Percentiles rank a stretch among this genome's conserved stretches.
These are phyloP conservation scores for Alca torda DNA, from an alignment of 2,797 vertebrate species.

Conservation along the genomic window DNA sequence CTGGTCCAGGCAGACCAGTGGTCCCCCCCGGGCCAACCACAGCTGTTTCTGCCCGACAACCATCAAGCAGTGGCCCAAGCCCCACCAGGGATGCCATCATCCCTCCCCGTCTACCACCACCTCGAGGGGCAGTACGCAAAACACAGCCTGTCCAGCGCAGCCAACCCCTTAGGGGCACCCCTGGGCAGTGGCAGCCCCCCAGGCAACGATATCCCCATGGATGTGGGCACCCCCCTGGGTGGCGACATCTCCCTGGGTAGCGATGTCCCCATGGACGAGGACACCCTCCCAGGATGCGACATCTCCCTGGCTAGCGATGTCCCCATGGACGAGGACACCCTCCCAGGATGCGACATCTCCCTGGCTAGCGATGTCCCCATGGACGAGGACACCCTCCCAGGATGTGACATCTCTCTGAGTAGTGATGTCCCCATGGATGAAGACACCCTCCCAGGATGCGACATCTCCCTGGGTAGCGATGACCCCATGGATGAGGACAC, in stretches of 20 bases:
- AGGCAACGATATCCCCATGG: background rate
- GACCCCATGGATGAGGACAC: background rate
- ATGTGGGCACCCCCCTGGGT: no score
- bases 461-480: background rate
- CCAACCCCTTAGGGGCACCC: background rate
- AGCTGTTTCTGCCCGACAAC: background rate
- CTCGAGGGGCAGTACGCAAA: background rate
- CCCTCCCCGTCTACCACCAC: background rate
- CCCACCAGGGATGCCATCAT: accelerated
- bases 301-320: background rate
- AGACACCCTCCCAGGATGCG: no score
- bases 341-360: accelerated
- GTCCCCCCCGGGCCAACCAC: no score
- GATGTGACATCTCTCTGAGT: no score
- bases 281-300: accelerated
- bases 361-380: accelerated
- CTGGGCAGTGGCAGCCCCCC: background rate
- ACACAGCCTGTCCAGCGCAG: no score
- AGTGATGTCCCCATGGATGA: no score
- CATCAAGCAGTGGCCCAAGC: background rate
- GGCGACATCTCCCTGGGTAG: no score
- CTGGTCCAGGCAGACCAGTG: no score
- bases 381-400: no score
- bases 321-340: background rate
- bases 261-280: background rate